Evolutionary conservation across 2,113 vertebrate genomes (phyloP).

Genomic region (Bostrychus sinensis): DNA sequence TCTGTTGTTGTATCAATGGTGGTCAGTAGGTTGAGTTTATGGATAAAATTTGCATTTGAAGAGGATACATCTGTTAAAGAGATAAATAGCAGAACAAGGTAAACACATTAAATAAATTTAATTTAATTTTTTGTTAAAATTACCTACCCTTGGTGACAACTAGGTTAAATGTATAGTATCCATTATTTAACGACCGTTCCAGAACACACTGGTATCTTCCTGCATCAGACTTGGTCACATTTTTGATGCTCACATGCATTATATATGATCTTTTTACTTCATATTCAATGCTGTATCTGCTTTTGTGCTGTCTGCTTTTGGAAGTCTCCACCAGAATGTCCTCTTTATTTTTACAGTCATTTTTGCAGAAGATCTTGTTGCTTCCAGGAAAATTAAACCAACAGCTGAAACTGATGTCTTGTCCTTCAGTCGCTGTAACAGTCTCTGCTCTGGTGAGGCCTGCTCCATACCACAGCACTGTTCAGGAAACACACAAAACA

Average conservation of each 20-base stretch:
- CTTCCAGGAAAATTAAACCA: neutral
- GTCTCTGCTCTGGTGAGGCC: neutral
- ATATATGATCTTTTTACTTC: neutral
- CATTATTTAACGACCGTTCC: neutral
- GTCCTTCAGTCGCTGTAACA: neutral
- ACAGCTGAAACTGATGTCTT: neutral
- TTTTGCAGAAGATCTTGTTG: neutral
- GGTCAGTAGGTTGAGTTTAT: too few species aligned
- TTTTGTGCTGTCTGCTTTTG: neutral
- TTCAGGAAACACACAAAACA: constrained; percentile 1
- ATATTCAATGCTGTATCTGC: neutral
- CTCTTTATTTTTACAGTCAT: neutral
- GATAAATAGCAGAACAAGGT: too few species aligned
- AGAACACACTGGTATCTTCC: neutral
- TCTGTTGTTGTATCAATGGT: too few species aligned
- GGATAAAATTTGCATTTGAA: too few species aligned
- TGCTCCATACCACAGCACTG: neutral
- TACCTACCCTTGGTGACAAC: neutral
- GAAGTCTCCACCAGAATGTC: neutral
- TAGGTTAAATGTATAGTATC: neutral
- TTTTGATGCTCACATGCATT: neutral
- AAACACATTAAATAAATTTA: too few species aligned
- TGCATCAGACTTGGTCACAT: neutral
- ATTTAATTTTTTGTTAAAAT: too few species aligned
- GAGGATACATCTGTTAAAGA: too few species aligned